A percentile compares a stretch with the other conserved stretches of the same genome.
phyloP scores from a whole-genome alignment of 2,113 vertebrate genomes.

The Bubo bubo region DNA sequence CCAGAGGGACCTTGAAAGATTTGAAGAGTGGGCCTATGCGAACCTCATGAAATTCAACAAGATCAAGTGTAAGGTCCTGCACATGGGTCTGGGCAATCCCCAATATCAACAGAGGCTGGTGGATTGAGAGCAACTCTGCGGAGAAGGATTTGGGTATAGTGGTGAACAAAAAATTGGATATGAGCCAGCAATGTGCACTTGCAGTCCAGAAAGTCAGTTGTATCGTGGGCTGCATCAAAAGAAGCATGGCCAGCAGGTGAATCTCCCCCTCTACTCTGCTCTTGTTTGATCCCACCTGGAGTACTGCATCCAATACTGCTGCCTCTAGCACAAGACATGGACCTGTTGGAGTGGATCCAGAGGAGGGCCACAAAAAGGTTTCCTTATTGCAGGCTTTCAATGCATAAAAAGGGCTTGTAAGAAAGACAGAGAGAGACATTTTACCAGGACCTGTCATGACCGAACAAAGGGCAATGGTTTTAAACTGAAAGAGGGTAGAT shows the following conservation, averaged over 20 bases:
- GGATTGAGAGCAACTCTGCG: neutral
- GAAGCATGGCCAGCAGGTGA: neutral
- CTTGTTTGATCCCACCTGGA: neutral
- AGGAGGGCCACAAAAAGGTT: too few relatives aligned
- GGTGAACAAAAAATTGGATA: neutral
- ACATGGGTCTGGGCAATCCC: neutral
- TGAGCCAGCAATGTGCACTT: neutral
- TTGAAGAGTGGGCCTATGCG: neutral
- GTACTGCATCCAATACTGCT: neutral
- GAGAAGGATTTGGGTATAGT: neutral
- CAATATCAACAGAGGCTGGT: neutral
- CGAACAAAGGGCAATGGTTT: neutral
- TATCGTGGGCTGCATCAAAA: neutral
- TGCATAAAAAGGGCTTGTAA: neutral
- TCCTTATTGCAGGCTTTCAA: accelerated
- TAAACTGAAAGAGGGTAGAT: neutral
- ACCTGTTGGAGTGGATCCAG: accelerated
- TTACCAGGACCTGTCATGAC: neutral
- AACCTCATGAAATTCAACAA: neutral
- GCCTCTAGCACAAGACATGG: neutral
- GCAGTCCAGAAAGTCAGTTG: neutral
- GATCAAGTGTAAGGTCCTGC: neutral
- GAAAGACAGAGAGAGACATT: neutral
- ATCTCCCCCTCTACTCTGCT: neutral
- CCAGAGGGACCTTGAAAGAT: neutral